A percentile compares a stretch with the other conserved stretches of the same genome.
Evolutionary conservation across 92 coral and sea anemone genomes (phyloP).

Genomic region (Chrysogorgia sp.): DNA sequence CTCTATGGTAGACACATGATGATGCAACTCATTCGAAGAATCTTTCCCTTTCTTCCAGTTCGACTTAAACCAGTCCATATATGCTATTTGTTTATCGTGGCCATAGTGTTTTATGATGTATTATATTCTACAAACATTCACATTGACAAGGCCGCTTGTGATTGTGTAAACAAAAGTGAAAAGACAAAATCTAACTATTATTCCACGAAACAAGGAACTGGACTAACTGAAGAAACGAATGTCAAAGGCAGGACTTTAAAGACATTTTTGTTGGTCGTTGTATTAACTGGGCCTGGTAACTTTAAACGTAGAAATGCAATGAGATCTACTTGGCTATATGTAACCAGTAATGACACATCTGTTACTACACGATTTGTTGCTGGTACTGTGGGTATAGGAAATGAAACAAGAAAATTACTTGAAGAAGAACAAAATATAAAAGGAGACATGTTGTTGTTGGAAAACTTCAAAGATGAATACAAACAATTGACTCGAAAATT

Average conservation of each 20-base stretch:
- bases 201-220: neutral
- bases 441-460: conserved; percentile 72
- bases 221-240: neutral
- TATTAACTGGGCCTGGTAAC: conserved; percentile 81
- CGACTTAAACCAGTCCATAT: neutral
- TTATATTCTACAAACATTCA: conserved; percentile 26
- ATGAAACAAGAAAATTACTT: conserved; percentile 50
- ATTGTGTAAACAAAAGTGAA: conserved; percentile 13
- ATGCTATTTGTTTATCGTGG: conserved; percentile 20
- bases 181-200: neutral
- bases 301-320: conserved; percentile 81
- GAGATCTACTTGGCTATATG: conserved; percentile 81
- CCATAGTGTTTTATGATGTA: conserved; percentile 22
- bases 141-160: conserved; percentile 2
- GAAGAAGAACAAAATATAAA: conserved; percentile 55
- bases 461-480: conserved; percentile 81
- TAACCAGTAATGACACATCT: conserved; percentile 28
- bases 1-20: no score
- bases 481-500: conserved; percentile 75
- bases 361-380: conserved; percentile 72
- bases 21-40: neutral
- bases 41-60: neutral
- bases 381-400: conserved; percentile 62
- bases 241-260: conserved; percentile 23
- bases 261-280: conserved; percentile 68